Conservation (phyloP, 23 tunicate species). For the Clavelina lepadiformis region DNA sequence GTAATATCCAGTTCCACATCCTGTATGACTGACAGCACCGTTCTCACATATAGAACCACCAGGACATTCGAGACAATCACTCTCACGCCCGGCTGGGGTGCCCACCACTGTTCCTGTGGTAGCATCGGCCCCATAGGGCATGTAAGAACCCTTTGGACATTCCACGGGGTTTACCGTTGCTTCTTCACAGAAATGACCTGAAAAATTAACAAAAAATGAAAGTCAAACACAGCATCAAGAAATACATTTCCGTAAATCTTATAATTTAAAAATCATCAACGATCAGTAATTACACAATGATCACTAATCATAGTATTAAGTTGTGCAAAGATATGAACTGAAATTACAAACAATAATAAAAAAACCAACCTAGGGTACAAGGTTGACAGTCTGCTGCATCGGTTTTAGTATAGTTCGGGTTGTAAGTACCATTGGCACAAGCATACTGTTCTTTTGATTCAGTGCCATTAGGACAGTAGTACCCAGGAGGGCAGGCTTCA, state of each 20-base stretch:
- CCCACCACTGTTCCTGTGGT: conserved; percentile 17
- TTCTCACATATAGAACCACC: conserved; percentile 65
- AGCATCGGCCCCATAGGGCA: conserved; percentile 73
- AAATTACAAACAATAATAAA: too few species aligned
- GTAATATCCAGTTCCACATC: conserved; percentile 64
- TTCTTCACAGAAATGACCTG: conserved; percentile 79
- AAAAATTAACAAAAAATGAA: neutral
- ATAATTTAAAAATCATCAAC: too few species aligned
- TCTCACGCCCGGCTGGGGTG: conserved; percentile 66
- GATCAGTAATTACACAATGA: too few species aligned
- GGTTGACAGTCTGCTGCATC: conserved; percentile 27
- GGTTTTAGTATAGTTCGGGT: conserved; percentile 19
- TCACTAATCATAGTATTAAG: too few species aligned
- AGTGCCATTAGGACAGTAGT: conserved; percentile 79
- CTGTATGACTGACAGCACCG: conserved; percentile 33
- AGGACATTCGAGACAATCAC: conserved; percentile 73
- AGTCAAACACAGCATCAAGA: too few species aligned
- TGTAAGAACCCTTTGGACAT: conserved; percentile 87
- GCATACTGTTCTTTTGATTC: conserved; percentile 62
- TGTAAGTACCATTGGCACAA: conserved; percentile 71
- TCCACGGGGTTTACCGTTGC: conserved; percentile 84
- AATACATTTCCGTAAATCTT: neutral
- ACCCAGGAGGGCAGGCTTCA: conserved; percentile 85
- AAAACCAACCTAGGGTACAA: conserved; percentile 91
- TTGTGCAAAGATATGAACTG: too few species aligned